Evolutionary conservation across 2,113 vertebrate species (phyloP).

Genomic region (Sceloporus undulatus): DNA sequence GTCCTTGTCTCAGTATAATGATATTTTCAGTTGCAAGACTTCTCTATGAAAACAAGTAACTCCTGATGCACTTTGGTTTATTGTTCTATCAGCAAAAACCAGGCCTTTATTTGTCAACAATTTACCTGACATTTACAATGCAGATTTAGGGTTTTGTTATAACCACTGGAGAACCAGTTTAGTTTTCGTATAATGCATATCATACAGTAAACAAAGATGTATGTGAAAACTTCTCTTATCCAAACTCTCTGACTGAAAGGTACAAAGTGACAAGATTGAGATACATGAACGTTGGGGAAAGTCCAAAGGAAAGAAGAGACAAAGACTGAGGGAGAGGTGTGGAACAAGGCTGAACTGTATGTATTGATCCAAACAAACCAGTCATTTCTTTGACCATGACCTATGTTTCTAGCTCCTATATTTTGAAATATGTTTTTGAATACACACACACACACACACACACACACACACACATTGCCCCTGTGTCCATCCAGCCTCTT

Average conservation of each 20-base stretch:
- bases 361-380: too few species aligned
- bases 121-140: slow-evolving; percentile 57
- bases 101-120: slow-evolving; percentile 51
- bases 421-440: too few species aligned
- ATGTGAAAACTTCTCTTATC: neutral
- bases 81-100: slow-evolving; percentile 56
- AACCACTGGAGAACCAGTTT: slow-evolving; percentile 33
- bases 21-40: slow-evolving; percentile 44
- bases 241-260: neutral
- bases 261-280: too few species aligned
- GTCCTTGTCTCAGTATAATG: slow-evolving; percentile 38
- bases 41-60: slow-evolving; percentile 46
- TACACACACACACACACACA: too few species aligned
- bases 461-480: too few species aligned
- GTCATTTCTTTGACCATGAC: too few species aligned
- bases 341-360: too few species aligned
- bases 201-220: neutral
- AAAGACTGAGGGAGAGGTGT: too few species aligned
- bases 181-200: slow-evolving; percentile 22
- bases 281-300: too few species aligned
- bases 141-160: slow-evolving; percentile 52
- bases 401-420: too few species aligned
- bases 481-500: too few species aligned
- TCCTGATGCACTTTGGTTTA: slow-evolving; percentile 54
- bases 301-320: too few species aligned